Conservation (phyloP, 2,113 vertebrate genomes). For the Delphinus delphis region DNA sequence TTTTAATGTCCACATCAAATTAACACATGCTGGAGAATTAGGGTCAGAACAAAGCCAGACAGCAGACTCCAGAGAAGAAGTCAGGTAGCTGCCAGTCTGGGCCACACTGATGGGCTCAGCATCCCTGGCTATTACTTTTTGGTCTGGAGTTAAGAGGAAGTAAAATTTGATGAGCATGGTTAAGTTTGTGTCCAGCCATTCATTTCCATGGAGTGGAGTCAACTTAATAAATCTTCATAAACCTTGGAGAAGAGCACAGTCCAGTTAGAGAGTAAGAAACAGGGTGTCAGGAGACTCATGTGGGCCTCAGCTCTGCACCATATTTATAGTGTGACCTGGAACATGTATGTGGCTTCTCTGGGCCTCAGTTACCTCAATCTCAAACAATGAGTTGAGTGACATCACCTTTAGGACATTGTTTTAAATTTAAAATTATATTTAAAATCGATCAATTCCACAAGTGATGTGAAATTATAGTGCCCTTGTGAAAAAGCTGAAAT, state of each 20-base stretch:
- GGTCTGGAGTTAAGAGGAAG: neutral
- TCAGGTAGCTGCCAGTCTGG: neutral
- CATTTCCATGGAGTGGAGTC: neutral
- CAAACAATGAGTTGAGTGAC: neutral
- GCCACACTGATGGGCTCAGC: neutral
- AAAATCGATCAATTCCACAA: neutral
- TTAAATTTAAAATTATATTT: slow-evolving; percentile 5
- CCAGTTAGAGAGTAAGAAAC: neutral
- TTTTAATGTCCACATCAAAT: neutral
- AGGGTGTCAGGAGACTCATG: neutral
- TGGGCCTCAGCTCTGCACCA: neutral
- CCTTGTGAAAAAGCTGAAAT: neutral
- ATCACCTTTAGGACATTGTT: neutral
- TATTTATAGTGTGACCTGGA: neutral
- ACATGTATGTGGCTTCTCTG: neutral
- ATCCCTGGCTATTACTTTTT: neutral
- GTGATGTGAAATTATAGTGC: neutral
- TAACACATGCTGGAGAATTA: neutral
- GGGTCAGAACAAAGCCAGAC: neutral
- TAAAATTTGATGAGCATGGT: neutral
- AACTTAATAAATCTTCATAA: slow-evolving; percentile 4
- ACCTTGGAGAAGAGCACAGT: neutral
- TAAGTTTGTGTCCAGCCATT: neutral
- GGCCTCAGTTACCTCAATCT: neutral
- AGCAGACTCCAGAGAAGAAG: neutral